Evolutionary conservation across 2,797 vertebrate genomes (phyloP).

Genomic region (Melanotaenia pygmaea): DNA sequence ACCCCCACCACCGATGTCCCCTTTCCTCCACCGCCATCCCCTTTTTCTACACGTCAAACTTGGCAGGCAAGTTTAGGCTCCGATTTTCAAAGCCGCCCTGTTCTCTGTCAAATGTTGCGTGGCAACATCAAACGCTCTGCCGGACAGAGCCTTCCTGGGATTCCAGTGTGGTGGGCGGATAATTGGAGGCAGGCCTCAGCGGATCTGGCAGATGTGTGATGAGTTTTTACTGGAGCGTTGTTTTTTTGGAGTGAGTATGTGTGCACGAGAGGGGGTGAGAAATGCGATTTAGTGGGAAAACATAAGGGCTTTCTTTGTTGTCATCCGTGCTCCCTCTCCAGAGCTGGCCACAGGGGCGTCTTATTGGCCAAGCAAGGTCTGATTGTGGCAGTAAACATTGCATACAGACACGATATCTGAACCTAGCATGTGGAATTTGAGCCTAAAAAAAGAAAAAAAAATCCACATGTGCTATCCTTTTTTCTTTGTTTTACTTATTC

Average conservation of each 20-base stretch:
- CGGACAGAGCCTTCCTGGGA: conserved; percentile 82
- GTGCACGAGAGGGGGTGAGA: conserved; percentile 38
- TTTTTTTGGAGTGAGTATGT: conserved; percentile 54
- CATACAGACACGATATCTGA: conserved; percentile 79
- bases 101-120: conserved; percentile 84
- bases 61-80: conserved; percentile 80
- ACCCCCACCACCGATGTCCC: conserved; percentile 16
- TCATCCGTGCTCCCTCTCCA: conserved; percentile 66
- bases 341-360: conserved; percentile 70
- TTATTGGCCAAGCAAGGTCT: conserved; percentile 68
- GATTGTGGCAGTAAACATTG: conserved; percentile 78
- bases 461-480: conserved; percentile 59
- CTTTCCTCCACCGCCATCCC: conserved; percentile 47
- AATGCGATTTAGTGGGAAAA: conserved; percentile 70
- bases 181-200: conserved; percentile 83
- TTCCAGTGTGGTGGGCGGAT: conserved; percentile 81
- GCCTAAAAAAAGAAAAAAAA: conserved; percentile 62
- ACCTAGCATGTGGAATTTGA: conserved; percentile 81
- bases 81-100: conserved; percentile 81
- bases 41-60: conserved; percentile 78
- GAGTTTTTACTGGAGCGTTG: conserved; percentile 77
- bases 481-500: conserved; percentile 54
- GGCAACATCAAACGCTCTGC: conserved; percentile 82
- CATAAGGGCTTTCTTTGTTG: conserved; percentile 81
- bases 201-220: conserved; percentile 81